Percentiles rank a stretch among this genome's conserved stretches.
phyloP scores from a whole-genome alignment of 2,888 invertebrate species.

The Monochamus alternatus region DNA sequence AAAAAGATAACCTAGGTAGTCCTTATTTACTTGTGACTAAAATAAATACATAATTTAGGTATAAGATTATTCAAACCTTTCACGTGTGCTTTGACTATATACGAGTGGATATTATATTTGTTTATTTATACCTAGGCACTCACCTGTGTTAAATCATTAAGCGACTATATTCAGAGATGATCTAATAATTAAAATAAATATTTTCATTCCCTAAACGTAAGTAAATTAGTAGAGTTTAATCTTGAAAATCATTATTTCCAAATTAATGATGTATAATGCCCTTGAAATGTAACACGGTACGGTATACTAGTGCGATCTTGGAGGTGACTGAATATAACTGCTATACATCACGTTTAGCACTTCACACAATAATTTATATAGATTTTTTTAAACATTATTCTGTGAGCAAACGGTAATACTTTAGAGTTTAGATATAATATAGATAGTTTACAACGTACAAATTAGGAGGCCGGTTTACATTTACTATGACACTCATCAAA shows the following conservation, averaged over 20 bases:
- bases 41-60: too few relatives aligned
- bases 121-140: too few relatives aligned
- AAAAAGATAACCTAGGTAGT: too few relatives aligned
- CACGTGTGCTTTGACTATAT: too few relatives aligned
- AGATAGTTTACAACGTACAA: not conserved
- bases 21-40: too few relatives aligned
- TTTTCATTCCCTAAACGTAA: not conserved
- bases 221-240: not conserved
- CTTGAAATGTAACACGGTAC: slow-evolving; percentile 43
- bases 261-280: slow-evolving; percentile 43
- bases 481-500: not conserved
- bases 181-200: not conserved
- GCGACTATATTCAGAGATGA: too few relatives aligned
- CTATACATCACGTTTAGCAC: not conserved
- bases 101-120: too few relatives aligned
- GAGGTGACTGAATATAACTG: slow-evolving; percentile 24
- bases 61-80: too few relatives aligned
- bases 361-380: not conserved
- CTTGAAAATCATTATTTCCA: slow-evolving; percentile 31
- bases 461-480: slow-evolving; percentile 19
- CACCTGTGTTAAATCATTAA: too few relatives aligned
- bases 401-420: not conserved
- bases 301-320: slow-evolving; percentile 24
- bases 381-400: not conserved
- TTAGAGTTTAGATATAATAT: not conserved